These are phyloP conservation scores for Micromussa lordhowensis DNA, from an alignment of 92 coral and sea anemone genomes.

Conservation along the genomic window DNA sequence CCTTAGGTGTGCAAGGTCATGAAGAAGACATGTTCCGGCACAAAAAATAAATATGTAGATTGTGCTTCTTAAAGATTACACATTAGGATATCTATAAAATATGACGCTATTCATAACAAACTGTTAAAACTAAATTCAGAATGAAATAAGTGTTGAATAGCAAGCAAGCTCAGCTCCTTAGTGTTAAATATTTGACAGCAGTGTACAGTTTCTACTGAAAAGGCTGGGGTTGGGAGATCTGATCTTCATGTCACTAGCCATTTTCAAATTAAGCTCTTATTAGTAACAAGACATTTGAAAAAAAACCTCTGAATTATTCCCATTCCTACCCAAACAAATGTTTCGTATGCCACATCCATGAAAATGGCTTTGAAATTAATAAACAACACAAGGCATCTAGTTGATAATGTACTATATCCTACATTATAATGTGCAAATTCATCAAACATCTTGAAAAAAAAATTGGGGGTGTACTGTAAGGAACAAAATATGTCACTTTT, in stretches of 20 bases:
- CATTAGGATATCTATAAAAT: not conserved
- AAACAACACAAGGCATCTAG: no score
- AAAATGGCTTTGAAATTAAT: no score
- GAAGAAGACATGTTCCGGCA: not conserved
- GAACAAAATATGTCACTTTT: not conserved
- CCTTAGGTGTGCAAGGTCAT: not conserved
- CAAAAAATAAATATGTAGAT: not conserved
- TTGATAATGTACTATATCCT: no score
- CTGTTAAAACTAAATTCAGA: not conserved
- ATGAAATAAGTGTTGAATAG: not conserved
- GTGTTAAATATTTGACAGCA: no score
- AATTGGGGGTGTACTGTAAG: not conserved
- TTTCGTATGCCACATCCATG: no score
- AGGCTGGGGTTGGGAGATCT: no score
- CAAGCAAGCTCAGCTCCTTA: no score
- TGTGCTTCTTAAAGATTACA: not conserved
- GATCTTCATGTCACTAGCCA: not conserved
- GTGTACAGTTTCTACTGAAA: not conserved
- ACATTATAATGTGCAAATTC: no score
- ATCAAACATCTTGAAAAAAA: no score
- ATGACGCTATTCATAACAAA: not conserved
- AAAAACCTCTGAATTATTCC: no score
- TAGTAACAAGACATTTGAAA: not conserved
- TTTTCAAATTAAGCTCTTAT: not conserved
- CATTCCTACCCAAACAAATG: no score